Evolutionary conservation across 2,888 invertebrate species (phyloP).

Genomic region (Sphecodes monilicornis): DNA sequence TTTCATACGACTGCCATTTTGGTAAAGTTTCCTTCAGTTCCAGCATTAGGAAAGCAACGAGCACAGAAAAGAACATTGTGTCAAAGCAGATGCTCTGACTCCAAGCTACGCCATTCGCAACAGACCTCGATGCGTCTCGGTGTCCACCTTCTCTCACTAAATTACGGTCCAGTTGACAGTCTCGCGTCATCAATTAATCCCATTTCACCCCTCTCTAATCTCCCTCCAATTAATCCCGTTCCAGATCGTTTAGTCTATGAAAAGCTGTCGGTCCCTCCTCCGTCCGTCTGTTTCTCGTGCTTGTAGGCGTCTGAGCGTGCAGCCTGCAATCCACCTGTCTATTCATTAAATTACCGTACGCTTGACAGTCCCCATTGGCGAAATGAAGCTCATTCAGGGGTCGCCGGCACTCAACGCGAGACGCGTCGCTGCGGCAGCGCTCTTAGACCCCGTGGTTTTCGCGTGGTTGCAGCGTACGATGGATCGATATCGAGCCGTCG

Average conservation of each 20-base stretch:
- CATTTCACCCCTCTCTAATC: too few relatives aligned
- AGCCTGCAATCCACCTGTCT: conserved; percentile 6
- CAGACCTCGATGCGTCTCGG: neutral
- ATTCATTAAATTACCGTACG: neutral
- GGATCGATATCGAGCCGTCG: conserved; percentile 58
- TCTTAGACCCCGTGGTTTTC: neutral
- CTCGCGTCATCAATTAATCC: conserved; percentile 5
- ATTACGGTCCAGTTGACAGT: neutral
- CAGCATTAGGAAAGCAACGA: neutral
- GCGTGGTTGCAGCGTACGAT: conserved; percentile 27
- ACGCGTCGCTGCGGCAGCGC: neutral
- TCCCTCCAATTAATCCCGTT: conserved; percentile 14
- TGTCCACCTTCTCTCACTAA: neutral
- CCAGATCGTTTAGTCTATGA: neutral
- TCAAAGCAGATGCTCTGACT: neutral
- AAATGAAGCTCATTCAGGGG: conserved; percentile 23
- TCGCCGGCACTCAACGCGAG: conserved; percentile 31
- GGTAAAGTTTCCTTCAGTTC: neutral
- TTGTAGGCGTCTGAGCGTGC: neutral
- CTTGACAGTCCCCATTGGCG: conserved; percentile 21
- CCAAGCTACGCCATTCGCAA: neutral
- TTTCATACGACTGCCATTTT: neutral
- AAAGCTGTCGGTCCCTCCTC: neutral
- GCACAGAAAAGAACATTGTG: neutral
- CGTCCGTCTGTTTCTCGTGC: neutral